A percentile compares a stretch with the other conserved stretches of the same genome.
Conservation (phyloP, 2,888 invertebrate species). For the Xanthorhoe designata region DNA sequence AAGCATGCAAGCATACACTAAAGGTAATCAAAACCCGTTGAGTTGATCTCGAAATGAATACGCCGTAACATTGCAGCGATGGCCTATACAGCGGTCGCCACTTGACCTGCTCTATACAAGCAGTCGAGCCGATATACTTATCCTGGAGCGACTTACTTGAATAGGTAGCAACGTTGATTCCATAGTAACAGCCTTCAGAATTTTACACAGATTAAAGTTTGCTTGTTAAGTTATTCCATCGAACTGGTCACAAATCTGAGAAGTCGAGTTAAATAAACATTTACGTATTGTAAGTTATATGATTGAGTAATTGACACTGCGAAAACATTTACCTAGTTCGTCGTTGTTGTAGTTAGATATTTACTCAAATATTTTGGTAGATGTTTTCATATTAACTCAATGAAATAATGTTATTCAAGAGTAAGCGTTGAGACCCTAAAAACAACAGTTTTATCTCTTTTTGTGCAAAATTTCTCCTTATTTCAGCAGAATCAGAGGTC, state of each 20-base stretch:
- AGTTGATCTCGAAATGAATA: conserved; percentile 52
- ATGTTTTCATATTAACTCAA: no score
- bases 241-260: background rate
- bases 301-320: no score
- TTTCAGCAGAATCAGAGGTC: conserved; percentile 46
- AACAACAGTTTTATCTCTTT: background rate
- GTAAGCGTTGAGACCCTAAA: background rate
- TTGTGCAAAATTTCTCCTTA: background rate
- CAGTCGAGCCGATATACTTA: conserved; percentile 31
- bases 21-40: conserved; percentile 46
- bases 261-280: no score
- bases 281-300: no score
- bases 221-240: no score
- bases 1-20: conserved; percentile 10
- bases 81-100: conserved; percentile 44
- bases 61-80: conserved; percentile 50
- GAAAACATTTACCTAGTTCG: no score
- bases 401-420: background rate
- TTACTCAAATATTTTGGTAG: no score
- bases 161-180: conserved; percentile 17
- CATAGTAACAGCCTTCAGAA: background rate
- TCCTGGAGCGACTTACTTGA: conserved; percentile 20
- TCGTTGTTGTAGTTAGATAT: no score
- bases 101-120: conserved; percentile 51
- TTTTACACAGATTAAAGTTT: background rate